Evolutionary conservation across 2,888 invertebrate species (phyloP).

Genomic region (Gibbula magus): DNA sequence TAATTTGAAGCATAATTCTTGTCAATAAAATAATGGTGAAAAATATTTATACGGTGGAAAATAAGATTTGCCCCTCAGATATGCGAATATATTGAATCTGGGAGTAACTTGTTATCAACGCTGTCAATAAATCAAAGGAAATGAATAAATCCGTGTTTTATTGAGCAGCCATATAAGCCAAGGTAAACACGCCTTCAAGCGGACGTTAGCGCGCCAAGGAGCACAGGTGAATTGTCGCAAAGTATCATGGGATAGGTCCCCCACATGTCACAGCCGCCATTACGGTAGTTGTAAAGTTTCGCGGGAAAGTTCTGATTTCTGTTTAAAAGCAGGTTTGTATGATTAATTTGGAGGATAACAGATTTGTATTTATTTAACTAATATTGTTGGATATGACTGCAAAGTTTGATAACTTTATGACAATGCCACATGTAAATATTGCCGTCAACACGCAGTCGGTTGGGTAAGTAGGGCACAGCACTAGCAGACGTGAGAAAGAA

Average conservation of each 20-base stretch:
- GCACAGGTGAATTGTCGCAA: constrained; percentile 23
- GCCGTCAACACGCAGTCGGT: background rate
- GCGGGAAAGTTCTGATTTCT: constrained; percentile 19
- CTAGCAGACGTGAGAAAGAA: constrained; percentile 11
- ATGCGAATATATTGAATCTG: no score
- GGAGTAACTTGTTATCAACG: background rate
- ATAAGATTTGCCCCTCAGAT: no score
- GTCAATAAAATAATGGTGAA: no score
- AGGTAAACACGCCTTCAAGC: background rate
- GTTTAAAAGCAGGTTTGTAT: background rate
- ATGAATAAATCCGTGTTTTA: background rate
- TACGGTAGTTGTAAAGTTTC: constrained; percentile 9
- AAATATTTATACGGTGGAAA: no score
- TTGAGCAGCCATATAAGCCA: constrained; percentile 9
- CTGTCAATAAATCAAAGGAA: background rate
- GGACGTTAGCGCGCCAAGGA: constrained; percentile 8
- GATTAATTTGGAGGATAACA: background rate
- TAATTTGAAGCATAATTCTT: no score
- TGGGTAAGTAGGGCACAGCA: constrained; percentile 20
- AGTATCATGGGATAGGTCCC: constrained; percentile 20
- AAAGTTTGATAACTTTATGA: background rate
- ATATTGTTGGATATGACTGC: background rate
- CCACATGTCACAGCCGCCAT: constrained; percentile 25
- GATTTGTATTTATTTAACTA: background rate
- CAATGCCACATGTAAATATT: background rate